Evolutionary conservation across 2,797 vertebrate species (phyloP).

Genomic region (Tadarida brasiliensis): DNA sequence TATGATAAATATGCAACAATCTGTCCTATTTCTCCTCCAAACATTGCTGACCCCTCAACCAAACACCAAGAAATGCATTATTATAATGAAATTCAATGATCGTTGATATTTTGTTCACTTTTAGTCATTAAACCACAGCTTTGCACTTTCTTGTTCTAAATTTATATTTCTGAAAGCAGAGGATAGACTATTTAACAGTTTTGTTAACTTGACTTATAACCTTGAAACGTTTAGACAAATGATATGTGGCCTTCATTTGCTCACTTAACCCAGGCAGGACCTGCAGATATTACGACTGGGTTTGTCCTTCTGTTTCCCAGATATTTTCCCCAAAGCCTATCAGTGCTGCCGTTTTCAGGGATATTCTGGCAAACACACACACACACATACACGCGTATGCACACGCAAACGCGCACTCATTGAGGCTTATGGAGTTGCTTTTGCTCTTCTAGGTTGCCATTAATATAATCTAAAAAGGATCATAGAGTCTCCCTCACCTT

Average conservation of each 20-base stretch:
- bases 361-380: not conserved
- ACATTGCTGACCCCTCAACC: not conserved
- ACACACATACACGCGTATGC: not conserved
- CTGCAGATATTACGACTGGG: not conserved
- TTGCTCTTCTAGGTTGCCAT: not conserved
- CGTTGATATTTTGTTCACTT: not conserved
- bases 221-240: not conserved
- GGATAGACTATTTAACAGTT: not conserved
- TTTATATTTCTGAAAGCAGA: not conserved
- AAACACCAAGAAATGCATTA: not conserved
- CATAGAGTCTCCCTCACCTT: not conserved
- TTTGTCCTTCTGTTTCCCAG: not conserved
- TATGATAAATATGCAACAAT: not conserved
- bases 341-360: not conserved
- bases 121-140: not conserved
- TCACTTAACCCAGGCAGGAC: not conserved
- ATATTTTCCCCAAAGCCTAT: not conserved
- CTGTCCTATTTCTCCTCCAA: not conserved
- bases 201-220: not conserved
- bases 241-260: not conserved
- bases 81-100: not conserved
- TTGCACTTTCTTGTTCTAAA: not conserved
- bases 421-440: not conserved
- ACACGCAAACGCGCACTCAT: not conserved
- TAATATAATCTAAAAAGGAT: not conserved